phyloP scores from a whole-genome alignment of 2,888 invertebrate genomes.

The Melangyna quadrimaculata region DNA sequence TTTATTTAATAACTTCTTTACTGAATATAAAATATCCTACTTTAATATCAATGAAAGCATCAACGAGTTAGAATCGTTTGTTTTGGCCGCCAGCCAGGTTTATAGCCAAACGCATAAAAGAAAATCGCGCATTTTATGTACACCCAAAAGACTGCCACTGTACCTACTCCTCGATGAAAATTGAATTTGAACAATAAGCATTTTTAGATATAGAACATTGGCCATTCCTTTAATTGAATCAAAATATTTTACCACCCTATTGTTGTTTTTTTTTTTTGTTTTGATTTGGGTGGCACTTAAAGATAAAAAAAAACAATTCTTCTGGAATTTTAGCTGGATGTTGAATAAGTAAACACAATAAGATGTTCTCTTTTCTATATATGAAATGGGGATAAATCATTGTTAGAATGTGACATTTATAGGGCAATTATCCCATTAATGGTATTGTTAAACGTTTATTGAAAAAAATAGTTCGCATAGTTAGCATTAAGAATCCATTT shows the following conservation, averaged over 20 bases:
- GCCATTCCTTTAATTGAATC: background rate
- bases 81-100: constrained; percentile 19
- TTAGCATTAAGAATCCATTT: background rate
- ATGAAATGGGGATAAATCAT: background rate
- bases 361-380: background rate
- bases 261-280: background rate
- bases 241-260: background rate
- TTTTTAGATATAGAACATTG: background rate
- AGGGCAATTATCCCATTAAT: background rate
- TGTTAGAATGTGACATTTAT: background rate
- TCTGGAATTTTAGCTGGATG: background rate
- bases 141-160: background rate
- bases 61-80: background rate
- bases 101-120: background rate
- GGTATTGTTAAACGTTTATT: background rate
- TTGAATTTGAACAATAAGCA: background rate
- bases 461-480: too few relatives aligned
- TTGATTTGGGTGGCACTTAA: background rate
- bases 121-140: background rate
- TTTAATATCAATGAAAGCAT: background rate
- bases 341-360: background rate
- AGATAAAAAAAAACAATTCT: background rate
- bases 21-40: background rate
- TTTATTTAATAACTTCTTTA: background rate
- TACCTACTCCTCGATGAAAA: background rate